Percentiles rank a stretch among this genome's conserved stretches.
These are phyloP conservation scores for Serripes groenlandicus DNA, from an alignment of 2,888 invertebrate genomes.

Conservation along the genomic window DNA sequence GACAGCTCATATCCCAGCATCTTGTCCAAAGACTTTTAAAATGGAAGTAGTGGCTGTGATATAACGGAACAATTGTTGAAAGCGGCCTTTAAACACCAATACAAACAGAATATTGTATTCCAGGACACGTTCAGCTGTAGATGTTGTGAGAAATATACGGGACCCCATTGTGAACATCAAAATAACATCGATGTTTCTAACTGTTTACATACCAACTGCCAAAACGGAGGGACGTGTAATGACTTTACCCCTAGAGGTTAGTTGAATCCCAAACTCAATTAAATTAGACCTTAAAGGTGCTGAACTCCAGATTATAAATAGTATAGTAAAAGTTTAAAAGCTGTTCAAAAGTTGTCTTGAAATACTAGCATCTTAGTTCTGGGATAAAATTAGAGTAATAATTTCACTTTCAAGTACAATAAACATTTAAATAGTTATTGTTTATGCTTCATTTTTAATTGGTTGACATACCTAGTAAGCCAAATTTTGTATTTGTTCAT, in stretches of 20 bases:
- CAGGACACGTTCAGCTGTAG: neutral
- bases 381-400: neutral
- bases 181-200: neutral
- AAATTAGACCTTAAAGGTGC: too few species aligned
- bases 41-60: neutral
- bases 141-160: neutral
- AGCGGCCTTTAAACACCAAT: neutral
- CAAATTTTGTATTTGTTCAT: too few species aligned
- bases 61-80: too few species aligned
- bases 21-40: neutral
- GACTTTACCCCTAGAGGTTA: too few species aligned
- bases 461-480: too few species aligned
- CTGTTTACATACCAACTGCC: neutral
- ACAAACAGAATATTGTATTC: neutral
- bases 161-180: neutral
- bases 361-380: neutral
- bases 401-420: neutral
- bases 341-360: neutral
- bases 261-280: too few species aligned
- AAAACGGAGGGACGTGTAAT: slow-evolving; percentile 3
- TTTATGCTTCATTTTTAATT: too few species aligned
- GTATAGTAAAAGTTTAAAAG: neutral
- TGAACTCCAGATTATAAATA: neutral
- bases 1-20: too few species aligned
- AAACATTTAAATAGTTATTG: neutral